Percentiles rank a stretch among this genome's conserved stretches.
Evolutionary conservation across 2,113 vertebrate species (phyloP).

Genomic region (Peromyscus leucopus): DNA sequence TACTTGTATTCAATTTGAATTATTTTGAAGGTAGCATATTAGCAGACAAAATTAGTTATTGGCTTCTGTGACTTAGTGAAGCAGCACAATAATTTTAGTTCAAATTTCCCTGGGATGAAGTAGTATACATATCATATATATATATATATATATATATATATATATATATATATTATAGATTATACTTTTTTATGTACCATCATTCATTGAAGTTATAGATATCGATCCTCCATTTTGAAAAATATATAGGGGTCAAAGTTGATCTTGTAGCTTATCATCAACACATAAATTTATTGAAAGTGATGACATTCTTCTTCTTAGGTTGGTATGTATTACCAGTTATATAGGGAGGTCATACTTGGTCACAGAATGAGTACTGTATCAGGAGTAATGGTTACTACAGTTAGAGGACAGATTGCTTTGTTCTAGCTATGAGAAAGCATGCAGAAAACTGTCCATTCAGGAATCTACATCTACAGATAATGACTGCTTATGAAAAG

Average conservation of each 20-base stretch:
- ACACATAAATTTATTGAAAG: neutral
- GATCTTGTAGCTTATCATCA: neutral
- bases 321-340: neutral
- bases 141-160: neutral
- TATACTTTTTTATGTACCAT: neutral
- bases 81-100: neutral
- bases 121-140: neutral
- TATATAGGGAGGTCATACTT: neutral
- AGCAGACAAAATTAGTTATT: neutral
- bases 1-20: neutral
- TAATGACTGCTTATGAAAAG: neutral
- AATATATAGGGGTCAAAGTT: neutral
- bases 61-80: neutral
- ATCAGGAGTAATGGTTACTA: neutral
- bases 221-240: neutral
- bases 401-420: neutral
- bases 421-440: neutral
- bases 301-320: neutral
- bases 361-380: neutral
- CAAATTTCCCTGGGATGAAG: neutral
- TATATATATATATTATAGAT: neutral
- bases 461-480: neutral
- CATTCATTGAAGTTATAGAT: neutral
- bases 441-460: neutral
- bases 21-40: neutral